Conservation (phyloP, 37 sponge, comb jelly and placozoan genomes). For the Eunapius fragilis region DNA sequence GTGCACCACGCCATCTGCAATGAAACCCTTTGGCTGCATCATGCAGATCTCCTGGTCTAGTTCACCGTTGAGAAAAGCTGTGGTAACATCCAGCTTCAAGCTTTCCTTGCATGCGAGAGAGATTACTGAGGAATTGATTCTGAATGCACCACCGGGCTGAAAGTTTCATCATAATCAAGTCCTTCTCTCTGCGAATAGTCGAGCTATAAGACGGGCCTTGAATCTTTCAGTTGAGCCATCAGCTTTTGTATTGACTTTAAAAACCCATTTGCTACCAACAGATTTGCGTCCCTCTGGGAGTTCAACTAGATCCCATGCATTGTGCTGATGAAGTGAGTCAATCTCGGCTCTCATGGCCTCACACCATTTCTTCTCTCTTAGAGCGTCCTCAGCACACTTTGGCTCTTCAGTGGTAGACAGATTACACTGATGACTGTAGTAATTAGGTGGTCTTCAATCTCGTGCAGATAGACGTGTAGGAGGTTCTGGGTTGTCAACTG, state of each 20-base stretch:
- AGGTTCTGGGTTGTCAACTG: slow-evolving; percentile 1
- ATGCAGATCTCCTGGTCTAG: slow-evolving; percentile 42
- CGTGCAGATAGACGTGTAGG: slow-evolving; percentile 1
- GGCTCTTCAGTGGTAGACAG: slow-evolving; percentile 12
- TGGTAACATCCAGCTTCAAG: slow-evolving; percentile 47
- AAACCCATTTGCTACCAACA: slow-evolving; percentile 50
- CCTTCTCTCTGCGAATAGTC: slow-evolving; percentile 46
- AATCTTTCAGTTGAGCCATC: slow-evolving; percentile 35
- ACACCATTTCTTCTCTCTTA: slow-evolving; percentile 27
- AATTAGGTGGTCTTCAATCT: slow-evolving; percentile 27
- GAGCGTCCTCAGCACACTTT: slow-evolving; percentile 10
- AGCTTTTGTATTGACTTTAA: slow-evolving; percentile 43
- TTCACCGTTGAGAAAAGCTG: slow-evolving; percentile 40
- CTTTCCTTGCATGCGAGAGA: slow-evolving; percentile 16
- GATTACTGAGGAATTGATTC: slow-evolving; percentile 34
- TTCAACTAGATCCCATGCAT: slow-evolving; percentile 43
- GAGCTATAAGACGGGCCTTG: slow-evolving; percentile 45
- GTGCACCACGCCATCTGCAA: slow-evolving; percentile 13
- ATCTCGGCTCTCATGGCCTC: slow-evolving; percentile 46
- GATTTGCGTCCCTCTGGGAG: slow-evolving; percentile 24
- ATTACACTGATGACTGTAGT: slow-evolving; percentile 26
- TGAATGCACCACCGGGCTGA: slow-evolving; percentile 34
- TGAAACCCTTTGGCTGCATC: slow-evolving; percentile 44
- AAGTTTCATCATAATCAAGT: slow-evolving; percentile 50
- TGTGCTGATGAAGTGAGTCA: slow-evolving; percentile 37